A percentile compares a stretch with the other conserved stretches of the same genome.
These are phyloP conservation scores for Ornithorhynchus anatinus DNA, from an alignment of 2,113 vertebrate species.

Conservation along the genomic window DNA sequence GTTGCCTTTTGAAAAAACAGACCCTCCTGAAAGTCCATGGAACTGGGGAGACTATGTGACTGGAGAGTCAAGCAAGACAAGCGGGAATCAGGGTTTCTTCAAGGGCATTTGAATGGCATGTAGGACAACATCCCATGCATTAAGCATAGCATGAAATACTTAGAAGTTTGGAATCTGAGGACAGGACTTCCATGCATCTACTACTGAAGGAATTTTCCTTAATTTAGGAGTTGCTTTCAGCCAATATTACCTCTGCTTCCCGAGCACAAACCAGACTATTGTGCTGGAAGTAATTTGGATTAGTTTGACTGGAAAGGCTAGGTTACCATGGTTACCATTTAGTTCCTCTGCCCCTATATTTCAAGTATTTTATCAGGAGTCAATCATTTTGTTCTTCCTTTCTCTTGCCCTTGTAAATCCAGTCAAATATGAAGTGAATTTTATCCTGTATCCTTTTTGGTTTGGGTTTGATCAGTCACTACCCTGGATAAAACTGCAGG, in stretches of 20 bases:
- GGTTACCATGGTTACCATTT: slow-evolving; percentile 78
- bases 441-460: not conserved
- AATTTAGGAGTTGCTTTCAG: slow-evolving; percentile 67
- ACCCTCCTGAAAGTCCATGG: not conserved
- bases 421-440: not conserved
- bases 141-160: slow-evolving; percentile 18
- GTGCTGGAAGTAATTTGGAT: slow-evolving; percentile 76
- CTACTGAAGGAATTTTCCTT: slow-evolving; percentile 37
- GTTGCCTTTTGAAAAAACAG: too few species aligned
- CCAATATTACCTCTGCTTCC: slow-evolving; percentile 71
- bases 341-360: slow-evolving; percentile 59
- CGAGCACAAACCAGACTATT: slow-evolving; percentile 71
- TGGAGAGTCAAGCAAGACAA: not conserved
- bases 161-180: slow-evolving; percentile 24
- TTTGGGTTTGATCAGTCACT: not conserved
- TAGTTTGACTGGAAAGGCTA: slow-evolving; percentile 68
- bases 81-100: not conserved
- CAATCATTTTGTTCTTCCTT: slow-evolving; percentile 42
- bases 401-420: slow-evolving; percentile 9
- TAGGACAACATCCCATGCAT: not conserved
- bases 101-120: not conserved
- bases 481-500: not conserved
- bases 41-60: not conserved
- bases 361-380: slow-evolving; percentile 64
- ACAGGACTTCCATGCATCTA: slow-evolving; percentile 36